Evolutionary conservation across 2,113 vertebrate species (phyloP).

Genomic region (Budorcas taxicolor): DNA sequence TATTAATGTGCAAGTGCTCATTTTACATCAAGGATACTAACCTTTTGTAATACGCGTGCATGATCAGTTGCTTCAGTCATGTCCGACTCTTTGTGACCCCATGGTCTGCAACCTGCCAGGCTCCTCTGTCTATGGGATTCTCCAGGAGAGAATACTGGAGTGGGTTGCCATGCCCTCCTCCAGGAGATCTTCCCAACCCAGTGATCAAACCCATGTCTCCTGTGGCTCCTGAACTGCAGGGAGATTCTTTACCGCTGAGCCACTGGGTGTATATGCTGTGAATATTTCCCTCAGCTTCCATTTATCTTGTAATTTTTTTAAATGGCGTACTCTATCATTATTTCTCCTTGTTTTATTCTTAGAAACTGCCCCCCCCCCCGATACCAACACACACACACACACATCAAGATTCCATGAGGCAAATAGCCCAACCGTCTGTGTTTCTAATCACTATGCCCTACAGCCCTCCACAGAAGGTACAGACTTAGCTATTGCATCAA

Average conservation of each 20-base stretch:
- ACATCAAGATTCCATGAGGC: background rate
- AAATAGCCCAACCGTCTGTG: too few relatives aligned
- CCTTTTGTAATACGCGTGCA: background rate
- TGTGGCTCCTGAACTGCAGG: background rate
- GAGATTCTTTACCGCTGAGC: background rate
- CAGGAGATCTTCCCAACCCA: rapidly evolving
- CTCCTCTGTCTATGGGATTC: background rate
- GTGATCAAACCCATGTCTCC: background rate
- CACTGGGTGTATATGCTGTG: background rate
- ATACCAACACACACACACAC: background rate
- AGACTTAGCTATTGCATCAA: background rate
- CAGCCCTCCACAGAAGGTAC: rapidly evolving
- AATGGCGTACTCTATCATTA: background rate
- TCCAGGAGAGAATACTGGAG: background rate
- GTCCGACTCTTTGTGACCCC: background rate
- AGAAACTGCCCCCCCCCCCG: background rate
- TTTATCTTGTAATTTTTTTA: background rate
- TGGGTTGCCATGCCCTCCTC: background rate
- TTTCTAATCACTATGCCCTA: background rate
- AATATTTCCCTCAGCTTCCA: background rate
- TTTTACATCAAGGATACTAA: background rate
- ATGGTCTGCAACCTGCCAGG: background rate
- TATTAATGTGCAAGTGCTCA: background rate
- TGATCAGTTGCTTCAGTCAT: background rate
- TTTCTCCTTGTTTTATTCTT: background rate